These are phyloP conservation scores for Drosophila baimaii DNA, from an alignment of 1,140 invertebrate species.

Conservation along the genomic window DNA sequence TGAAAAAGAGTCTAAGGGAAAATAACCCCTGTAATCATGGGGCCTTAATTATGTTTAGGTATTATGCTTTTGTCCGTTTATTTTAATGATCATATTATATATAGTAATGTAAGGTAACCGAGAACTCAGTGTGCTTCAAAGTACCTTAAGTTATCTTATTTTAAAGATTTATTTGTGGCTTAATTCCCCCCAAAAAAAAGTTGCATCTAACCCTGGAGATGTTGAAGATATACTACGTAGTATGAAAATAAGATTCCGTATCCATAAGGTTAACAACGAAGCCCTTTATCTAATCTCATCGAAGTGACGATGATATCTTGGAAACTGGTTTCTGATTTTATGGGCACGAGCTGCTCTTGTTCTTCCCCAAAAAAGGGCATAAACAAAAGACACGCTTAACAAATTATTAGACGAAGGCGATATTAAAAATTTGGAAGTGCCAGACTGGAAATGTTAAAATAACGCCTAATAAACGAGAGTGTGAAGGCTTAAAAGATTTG, in stretches of 20 bases:
- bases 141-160: background rate
- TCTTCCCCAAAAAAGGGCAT: constrained; percentile 12
- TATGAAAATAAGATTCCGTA: constrained; percentile 9
- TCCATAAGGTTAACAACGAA: constrained; percentile 5
- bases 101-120: background rate
- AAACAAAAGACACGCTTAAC: background rate
- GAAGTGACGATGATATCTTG: background rate
- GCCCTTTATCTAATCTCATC: constrained; percentile 16
- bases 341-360: constrained; percentile 27
- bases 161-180: background rate
- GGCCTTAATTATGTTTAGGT: background rate
- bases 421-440: constrained; percentile 1
- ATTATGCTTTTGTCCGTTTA: background rate
- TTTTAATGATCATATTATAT: background rate
- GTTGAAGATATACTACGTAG: constrained; percentile 7
- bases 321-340: constrained; percentile 51
- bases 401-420: background rate
- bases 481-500: no score
- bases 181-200: background rate
- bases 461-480: background rate
- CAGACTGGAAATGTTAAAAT: background rate
- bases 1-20: background rate
- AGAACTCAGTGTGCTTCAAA: background rate
- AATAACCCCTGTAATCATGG: background rate
- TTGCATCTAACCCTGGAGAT: constrained; percentile 1